Base-by-base conservation (phyloP, 2,888 invertebrate genomes). In the Pyrrhosoma nymphula region DNA sequence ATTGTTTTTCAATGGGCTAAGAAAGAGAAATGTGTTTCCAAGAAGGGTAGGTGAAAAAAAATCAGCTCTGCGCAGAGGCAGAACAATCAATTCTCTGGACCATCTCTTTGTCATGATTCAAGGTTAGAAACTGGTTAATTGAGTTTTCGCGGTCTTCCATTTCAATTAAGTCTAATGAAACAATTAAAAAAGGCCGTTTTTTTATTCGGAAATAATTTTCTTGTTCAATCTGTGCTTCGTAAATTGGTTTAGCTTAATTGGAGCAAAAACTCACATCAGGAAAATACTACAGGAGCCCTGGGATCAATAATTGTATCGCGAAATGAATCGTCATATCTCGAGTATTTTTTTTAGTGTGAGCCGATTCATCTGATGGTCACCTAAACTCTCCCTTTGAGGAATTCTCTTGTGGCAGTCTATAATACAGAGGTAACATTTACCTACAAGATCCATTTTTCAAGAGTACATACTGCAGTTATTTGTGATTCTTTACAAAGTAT, bases 181-280 rank as follows among this genome's bases (percentile, higher is more conserved):
- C 69, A 69, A n/a, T 69, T 26, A 69, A 12, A 69, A 0, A 20
- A 60, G 23, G 10, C 18, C 23, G 12, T 26, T 69, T 69, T 69
- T 69, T 69, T 26, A 10, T 26, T 69, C 23, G 8, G 26, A 10
- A 8, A 26, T n/a, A 69, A 69, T 69, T 69, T 8, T 26, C n/a
- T 26, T 10, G 20, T 69, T 26, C 23, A 8, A 69, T 69, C 69
- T 16, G 18, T 4, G 69, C 18, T 20, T 10, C 26, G 69, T 2
- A 69, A 69, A 69, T 69, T 69, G n/a, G 69, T 69, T 69, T n/a
- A 69, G 69, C 69, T 26, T 69, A 69, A 69, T 69, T 69, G 26
- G n/a, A n/a, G 69, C n/a, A 23, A 69, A 69, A 69, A 69, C 23
- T 69, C 69, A 69, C n/a, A 8, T 26, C 1, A 20, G 69, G 26